Evolutionary conservation across 2,888 invertebrate genomes (phyloP).

Genomic region (Drosophila prolongata): DNA sequence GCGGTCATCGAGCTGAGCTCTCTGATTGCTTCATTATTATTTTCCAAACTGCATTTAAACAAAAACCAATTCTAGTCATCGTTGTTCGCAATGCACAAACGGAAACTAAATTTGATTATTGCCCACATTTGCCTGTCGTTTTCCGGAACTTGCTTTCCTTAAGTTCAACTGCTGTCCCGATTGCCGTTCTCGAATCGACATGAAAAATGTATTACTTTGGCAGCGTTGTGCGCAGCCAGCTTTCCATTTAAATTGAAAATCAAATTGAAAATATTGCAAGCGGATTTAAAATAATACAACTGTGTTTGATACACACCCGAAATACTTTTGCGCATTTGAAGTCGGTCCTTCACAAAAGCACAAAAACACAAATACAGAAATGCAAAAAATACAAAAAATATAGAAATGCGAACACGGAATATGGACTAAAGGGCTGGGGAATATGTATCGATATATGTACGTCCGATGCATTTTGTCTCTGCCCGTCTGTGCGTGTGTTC

Average conservation of each 20-base stretch:
- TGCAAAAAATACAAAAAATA: constrained; percentile 35
- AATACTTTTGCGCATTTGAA: constrained; percentile 65
- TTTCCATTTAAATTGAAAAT: constrained; percentile 66
- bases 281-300: constrained; percentile 74
- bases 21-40: constrained; percentile 25
- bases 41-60: constrained; percentile 10
- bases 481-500: constrained; percentile 2
- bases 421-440: constrained; percentile 18
- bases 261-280: constrained; percentile 77
- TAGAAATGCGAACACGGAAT: constrained; percentile 46
- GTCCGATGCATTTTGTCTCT: constrained; percentile 63
- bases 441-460: constrained; percentile 56
- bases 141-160: not conserved
- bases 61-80: constrained; percentile 11
- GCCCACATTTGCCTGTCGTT: constrained; percentile 11
- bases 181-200: constrained; percentile 11
- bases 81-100: constrained; percentile 16
- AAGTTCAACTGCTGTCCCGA: not conserved
- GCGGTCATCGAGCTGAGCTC: not conserved
- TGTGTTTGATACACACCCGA: constrained; percentile 60
- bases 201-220: constrained; percentile 34
- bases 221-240: constrained; percentile 36
- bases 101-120: constrained; percentile 36
- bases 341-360: constrained; percentile 43
- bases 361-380: constrained; percentile 21